Base-by-base conservation (phyloP, 2,888 invertebrate genomes). In the Itoplectis maculator region DNA sequence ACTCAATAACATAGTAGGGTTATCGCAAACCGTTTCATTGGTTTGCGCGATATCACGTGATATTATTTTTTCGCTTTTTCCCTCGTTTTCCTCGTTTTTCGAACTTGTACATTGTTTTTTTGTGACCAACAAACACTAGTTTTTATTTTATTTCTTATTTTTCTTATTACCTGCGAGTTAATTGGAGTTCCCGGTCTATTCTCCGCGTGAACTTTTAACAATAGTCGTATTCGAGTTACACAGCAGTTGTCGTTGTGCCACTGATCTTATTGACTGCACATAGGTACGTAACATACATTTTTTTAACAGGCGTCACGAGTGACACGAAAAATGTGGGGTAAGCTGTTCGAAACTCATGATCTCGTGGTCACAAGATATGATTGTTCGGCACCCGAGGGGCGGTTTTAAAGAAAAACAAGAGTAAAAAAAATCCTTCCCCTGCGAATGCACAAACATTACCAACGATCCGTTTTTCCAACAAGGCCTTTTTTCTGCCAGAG, bases 401-500 rank as follows among this genome's bases (percentile, higher is more conserved):
- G 11, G 49, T 69, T 42, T 49, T 23, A 20, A 18, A 77, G 18
- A 70, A 49, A 66, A 65, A 47, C 18, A 51, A 49, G 9, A 59
- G 4, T 35, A 15, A 59, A 49, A 69, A 63, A 61, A 9, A 69
- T 54, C 18, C 20, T 54, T 54, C 37, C 59, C 23, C 23, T 42
- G 40, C 11, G 45, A 1, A 68, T 69, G 42, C 68, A n/a, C 54
- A 59, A 61, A 65, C 42, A n/a, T 35, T 56, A 45, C n/a, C 59
- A 47, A 40, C 35, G 45, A 42, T 47, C 18, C 45, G n/a, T 70
- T 51, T 70, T 51, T 37, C 20, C 68, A 68, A 73, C 79, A 72
- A 76, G 76, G 59, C 54, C 54, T n/a, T 49, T 79, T 49, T 82
- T 79, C 73, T 82, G 69, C 82, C 79, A 79, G 82, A 82, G 79